Evolutionary conservation across 2,113 vertebrate species (phyloP).

Genomic region (Astur gentilis): DNA sequence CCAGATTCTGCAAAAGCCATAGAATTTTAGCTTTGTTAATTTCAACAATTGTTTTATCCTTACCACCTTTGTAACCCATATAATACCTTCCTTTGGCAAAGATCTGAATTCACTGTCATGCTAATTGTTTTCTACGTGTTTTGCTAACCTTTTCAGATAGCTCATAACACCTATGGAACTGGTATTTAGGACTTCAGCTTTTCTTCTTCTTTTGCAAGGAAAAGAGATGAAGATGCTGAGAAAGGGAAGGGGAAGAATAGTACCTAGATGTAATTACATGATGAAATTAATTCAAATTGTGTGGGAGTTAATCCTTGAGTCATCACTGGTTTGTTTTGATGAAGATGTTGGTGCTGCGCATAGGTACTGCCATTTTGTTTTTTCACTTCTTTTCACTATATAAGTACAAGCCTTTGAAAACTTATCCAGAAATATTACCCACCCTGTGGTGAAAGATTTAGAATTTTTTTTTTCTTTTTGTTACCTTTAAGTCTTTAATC

Average conservation of each 20-base stretch:
- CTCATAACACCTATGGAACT: neutral
- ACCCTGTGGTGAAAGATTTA: neutral
- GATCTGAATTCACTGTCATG: neutral
- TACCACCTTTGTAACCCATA: neutral
- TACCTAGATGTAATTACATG: neutral
- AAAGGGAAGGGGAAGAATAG: neutral
- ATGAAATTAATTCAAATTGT: constrained; percentile 22
- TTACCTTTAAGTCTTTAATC: neutral
- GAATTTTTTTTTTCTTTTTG: neutral
- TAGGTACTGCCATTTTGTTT: neutral
- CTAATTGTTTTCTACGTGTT: neutral
- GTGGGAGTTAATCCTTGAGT: neutral
- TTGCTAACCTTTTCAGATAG: neutral
- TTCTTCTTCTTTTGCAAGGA: neutral
- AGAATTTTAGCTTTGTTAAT: neutral
- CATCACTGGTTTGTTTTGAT: neutral
- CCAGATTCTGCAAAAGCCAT: neutral
- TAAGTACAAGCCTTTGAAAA: neutral
- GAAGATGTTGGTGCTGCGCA: neutral
- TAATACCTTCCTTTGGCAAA: neutral
- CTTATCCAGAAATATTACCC: neutral
- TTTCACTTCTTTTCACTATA: neutral
- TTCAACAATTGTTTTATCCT: neutral
- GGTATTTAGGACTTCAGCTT: neutral
- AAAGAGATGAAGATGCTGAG: neutral